Evolutionary conservation across 2,888 invertebrate species (phyloP).

Genomic region (Drosophila mercatorum): DNA sequence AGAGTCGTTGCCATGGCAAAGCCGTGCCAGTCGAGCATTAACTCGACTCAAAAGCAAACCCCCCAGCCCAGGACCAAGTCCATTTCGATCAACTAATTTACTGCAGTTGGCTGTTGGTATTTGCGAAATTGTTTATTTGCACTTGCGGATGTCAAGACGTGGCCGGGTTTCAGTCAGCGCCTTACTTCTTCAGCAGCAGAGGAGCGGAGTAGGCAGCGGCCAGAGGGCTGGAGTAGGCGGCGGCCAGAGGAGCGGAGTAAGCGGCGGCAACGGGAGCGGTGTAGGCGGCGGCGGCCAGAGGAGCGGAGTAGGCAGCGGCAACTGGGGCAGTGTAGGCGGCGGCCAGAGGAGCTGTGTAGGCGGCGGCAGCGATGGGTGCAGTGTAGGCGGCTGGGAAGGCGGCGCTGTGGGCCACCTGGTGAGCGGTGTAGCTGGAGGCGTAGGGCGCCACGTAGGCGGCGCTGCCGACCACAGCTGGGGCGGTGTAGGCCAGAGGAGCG

Average conservation of each 20-base stretch:
- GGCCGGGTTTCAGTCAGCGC: slow-evolving; percentile 27
- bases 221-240: slow-evolving; percentile 20
- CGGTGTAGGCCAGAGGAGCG: slow-evolving; percentile 71
- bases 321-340: slow-evolving; percentile 61
- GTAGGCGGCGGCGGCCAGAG: slow-evolving; percentile 25
- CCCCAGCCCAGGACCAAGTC: slow-evolving; percentile 4
- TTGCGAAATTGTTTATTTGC: slow-evolving; percentile 62
- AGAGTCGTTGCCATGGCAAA: slow-evolving; percentile 50
- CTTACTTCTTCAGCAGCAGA: slow-evolving; percentile 70
- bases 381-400: slow-evolving; percentile 77
- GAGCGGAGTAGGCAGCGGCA: slow-evolving; percentile 50
- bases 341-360: slow-evolving; percentile 49
- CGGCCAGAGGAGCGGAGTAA: neutral
- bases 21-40: slow-evolving; percentile 32
- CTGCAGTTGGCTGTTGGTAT: slow-evolving; percentile 27
- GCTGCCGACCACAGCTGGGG: slow-evolving; percentile 76
- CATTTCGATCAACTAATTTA: slow-evolving; percentile 50
- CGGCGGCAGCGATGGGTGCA: slow-evolving; percentile 48
- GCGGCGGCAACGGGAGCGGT: slow-evolving; percentile 38
- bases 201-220: slow-evolving; percentile 42
- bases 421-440: slow-evolving; percentile 77
- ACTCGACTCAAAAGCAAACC: slow-evolving; percentile 17
- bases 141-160: slow-evolving; percentile 37
- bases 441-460: slow-evolving; percentile 82
- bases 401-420: slow-evolving; percentile 74